These are phyloP conservation scores for Magallana angulata DNA, from an alignment of 1,140 invertebrate species.

Conservation along the genomic window DNA sequence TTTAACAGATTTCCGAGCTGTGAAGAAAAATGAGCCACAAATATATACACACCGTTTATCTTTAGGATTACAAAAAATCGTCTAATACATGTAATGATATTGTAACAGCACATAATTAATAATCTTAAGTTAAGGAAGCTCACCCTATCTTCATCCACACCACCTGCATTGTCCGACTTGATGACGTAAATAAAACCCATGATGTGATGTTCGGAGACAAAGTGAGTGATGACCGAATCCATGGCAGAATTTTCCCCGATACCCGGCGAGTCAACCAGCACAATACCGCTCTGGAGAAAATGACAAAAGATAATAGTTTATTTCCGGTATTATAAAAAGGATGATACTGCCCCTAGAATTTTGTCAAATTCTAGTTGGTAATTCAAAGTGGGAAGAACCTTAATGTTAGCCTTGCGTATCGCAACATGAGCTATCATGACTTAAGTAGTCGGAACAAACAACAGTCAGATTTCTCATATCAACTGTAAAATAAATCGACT, in stretches of 20 bases:
- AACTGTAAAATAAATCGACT: too few relatives aligned
- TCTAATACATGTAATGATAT: neutral
- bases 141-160: slow-evolving; percentile 72
- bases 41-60: neutral
- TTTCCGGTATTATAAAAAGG: too few relatives aligned
- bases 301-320: too few relatives aligned
- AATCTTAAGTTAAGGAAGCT: neutral
- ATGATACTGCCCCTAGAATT: too few relatives aligned
- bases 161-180: slow-evolving; percentile 71
- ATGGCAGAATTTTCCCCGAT: slow-evolving; percentile 71
- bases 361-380: too few relatives aligned
- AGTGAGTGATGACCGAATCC: slow-evolving; percentile 64
- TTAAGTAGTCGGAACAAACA: too few relatives aligned
- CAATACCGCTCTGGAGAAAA: slow-evolving; percentile 63
- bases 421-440: too few relatives aligned
- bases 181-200: slow-evolving; percentile 71
- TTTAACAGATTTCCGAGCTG: slow-evolving; percentile 69
- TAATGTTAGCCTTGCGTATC: too few relatives aligned
- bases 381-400: too few relatives aligned
- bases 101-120: neutral
- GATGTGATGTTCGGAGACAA: slow-evolving; percentile 61
- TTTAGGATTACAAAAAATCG: neutral
- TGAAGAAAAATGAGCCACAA: neutral
- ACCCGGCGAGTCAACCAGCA: slow-evolving; percentile 70
- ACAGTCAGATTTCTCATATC: too few relatives aligned